Percentiles rank a stretch among this genome's conserved stretches.
Conservation (phyloP, 2,797 vertebrate species). For the Brachyrhaphis roseni region DNA sequence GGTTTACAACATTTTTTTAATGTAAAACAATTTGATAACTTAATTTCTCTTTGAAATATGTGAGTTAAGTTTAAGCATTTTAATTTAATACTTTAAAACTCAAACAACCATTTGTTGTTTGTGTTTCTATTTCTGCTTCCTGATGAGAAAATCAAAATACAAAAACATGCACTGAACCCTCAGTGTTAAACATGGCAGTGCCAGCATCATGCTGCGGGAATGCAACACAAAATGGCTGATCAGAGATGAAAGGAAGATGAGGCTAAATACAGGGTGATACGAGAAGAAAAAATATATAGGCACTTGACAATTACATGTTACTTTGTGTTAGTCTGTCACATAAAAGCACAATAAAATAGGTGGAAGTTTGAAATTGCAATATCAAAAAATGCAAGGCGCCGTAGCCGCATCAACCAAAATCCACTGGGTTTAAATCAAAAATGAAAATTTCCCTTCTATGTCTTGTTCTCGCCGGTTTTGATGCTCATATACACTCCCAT, state of each 20-base stretch:
- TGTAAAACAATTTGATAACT: neutral
- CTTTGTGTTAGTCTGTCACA: neutral
- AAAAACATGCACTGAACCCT: neutral
- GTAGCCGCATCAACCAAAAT: slow-evolving; percentile 38
- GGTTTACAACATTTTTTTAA: neutral
- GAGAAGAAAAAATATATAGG: neutral
- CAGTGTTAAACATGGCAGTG: neutral
- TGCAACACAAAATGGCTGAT: neutral
- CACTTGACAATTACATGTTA: neutral
- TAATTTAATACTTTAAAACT: neutral
- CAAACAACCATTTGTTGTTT: neutral
- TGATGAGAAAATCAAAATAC: neutral
- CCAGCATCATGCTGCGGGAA: neutral
- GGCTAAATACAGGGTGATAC: neutral
- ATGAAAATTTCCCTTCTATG: neutral
- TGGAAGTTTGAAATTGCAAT: neutral
- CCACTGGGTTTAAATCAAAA: slow-evolving; percentile 42
- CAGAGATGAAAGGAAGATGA: neutral
- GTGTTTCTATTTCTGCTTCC: neutral
- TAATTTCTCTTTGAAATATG: neutral
- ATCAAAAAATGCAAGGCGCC: neutral
- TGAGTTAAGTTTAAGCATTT: neutral
- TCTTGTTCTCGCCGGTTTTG: slow-evolving; percentile 2
- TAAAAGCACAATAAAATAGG: neutral
- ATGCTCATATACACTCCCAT: slow-evolving; percentile 43